Evolutionary conservation across 2,888 invertebrate genomes (phyloP), one percentile per base, ranked within the genome.

Genomic region (Eucriotettix oculatus): DNA sequence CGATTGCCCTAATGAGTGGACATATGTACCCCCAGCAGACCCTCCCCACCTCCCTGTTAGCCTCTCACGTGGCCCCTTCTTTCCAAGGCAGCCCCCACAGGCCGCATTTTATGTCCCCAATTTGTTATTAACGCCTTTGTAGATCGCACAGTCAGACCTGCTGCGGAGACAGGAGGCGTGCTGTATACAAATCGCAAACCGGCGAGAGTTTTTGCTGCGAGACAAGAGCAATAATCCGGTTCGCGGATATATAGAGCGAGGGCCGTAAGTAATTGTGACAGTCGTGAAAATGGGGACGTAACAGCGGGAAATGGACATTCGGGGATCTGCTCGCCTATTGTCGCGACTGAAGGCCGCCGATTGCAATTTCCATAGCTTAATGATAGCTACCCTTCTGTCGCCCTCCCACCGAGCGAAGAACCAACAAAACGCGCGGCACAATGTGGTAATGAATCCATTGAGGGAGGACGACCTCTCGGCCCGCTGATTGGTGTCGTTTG

Each of bases 111-210:
- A 59, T 64, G 65, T 67, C 66, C 66, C 68, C 68, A 68, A 68
- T 67, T 66, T 67, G 66, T 67, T 69, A 69, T 68, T 68, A 68
- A 68, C 67, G 68, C 70, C 68, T 71, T 71, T 63, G 63, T 63
- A 60, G 60, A 63, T 60, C 59, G 58, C 57, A 57, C 57, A 42
- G 54, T 17, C 11, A 16, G 54, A 17, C 43, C 9, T 16, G 48
- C 10, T 16, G 29, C 29, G 48, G 29, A 11, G 62, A 42, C 16
- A 11, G 16, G 56, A 40, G 55, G 58, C 48, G n/a, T 29, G 29
- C 29, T 29, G 29, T 29, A 29, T 29, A 29, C 29, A 29, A 29
- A 29, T 29, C 29, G n/a, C 48, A 56, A 56, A 56, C 42, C 56
- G 40, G 56, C 43, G 17, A 42, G 16, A 56, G 43, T 43, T 56